These are phyloP conservation scores for Neosilurus hyrtlii DNA, from an alignment of 2,797 vertebrate genomes.

Conservation along the genomic window DNA sequence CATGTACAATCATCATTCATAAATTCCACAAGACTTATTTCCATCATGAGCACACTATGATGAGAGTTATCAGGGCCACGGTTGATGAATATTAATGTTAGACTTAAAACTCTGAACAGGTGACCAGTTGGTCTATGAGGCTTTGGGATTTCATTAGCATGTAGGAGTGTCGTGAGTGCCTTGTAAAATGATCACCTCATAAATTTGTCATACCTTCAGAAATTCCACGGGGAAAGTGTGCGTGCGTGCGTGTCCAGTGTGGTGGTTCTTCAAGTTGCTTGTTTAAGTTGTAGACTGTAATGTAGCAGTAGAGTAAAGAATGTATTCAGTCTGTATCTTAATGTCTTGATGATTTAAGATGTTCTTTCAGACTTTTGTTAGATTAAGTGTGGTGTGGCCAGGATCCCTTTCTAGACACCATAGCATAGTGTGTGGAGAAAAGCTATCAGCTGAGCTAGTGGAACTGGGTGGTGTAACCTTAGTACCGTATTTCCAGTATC, in stretches of 20 bases:
- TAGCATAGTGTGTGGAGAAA: too few species aligned
- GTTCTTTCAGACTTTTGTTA: constrained; percentile 1
- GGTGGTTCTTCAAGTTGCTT: background rate
- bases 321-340: background rate
- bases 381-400: background rate
- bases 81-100: constrained; percentile 17
- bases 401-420: background rate
- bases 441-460: background rate
- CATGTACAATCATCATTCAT: constrained; percentile 30
- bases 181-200: constrained; percentile 29
- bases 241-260: background rate
- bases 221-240: background rate
- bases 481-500: background rate
- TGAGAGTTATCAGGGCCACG: background rate
- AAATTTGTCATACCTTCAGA: constrained; percentile 22
- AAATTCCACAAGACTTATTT: constrained; percentile 25
- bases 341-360: background rate
- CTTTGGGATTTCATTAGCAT: constrained; percentile 27
- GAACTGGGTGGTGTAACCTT: background rate
- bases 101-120: background rate
- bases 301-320: background rate
- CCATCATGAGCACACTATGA: constrained; percentile 17
- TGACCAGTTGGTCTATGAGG: constrained; percentile 31
- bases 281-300: background rate
- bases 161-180: constrained; percentile 29